Base-by-base conservation (phyloP, 2,113 vertebrate genomes). In the Tringa solitaria region DNA sequence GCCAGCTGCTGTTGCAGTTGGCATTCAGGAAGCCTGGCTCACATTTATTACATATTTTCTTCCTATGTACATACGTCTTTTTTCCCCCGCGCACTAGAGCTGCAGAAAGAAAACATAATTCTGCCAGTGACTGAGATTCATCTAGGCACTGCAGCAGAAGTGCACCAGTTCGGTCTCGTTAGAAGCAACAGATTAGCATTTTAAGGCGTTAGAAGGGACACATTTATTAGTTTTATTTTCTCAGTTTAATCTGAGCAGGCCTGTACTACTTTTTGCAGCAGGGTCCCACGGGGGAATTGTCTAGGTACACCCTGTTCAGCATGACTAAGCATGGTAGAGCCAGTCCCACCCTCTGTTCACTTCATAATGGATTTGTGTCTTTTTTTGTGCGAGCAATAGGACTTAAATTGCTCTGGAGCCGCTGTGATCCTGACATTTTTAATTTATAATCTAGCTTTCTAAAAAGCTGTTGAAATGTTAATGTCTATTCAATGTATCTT, bases 401-500 rank as follows among this genome's bases (percentile, higher is more conserved):
- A 39, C 20, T 90, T 86, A 53, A 68, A 65, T 72, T 67, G 26
- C 23, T 68, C 24, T 23, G 53, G 51, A 94, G 23, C 61, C 45
- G 33, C 46, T 77, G 5, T 61, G 28, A 72, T 59, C 60, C 35
- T 80, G 26, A 21, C 43, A 77, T 65, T 85, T 46, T 82, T 68
- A 60, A 84, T 84, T 91, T 94, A 37, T 39, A 72, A 32, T 12
- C 4, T 28, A 76, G 46, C 33, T 72, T 87, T 80, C 33, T 77
- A 41, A 83, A 82, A 74, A 57, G 68, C 26, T 91, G 80, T 72
- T 92, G 85, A 90, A 95, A 82, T 95, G 10, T 69, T 95, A 75
- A 86, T 83, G 30, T 32, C 46, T 82, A 5, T 70, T 68, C 16
- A 89, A 2, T 35, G 30, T 67, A 57, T 82, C 60, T 76, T 84